Base-by-base conservation (phyloP, 2,888 invertebrate species). In the Halictus ligatus region DNA sequence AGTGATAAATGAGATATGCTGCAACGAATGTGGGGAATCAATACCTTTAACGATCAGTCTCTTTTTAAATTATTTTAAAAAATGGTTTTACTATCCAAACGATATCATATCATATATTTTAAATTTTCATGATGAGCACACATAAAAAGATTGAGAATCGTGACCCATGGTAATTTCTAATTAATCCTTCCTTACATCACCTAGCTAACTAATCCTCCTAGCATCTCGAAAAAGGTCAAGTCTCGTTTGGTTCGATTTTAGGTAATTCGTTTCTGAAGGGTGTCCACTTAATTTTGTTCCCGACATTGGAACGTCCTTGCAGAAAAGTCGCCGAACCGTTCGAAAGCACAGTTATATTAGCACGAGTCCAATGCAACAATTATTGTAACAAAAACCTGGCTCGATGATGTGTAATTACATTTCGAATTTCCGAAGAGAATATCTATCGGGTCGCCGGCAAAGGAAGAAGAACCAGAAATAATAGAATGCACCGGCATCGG, bases 401-500 rank as follows among this genome's bases (percentile, higher is more conserved):
- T 60, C 13, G 60, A 60, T 60, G 25, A 35, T 29, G 7, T 2
- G 29, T 18, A 67, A 67, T 67, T 25, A 29, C 60, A 15, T 64
- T 29, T 15, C 25, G 60, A 67, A 67, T 67, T 67, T 35, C 35
- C 35, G 2, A 67, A 29, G 35, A 8, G 67, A 67, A 67, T 35
- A 35, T 67, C 67, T 21, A 40, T 69, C 40, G 12, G 25, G 25
- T 35, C 15, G n/a, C 25, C 0, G 15, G 21, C 69, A 40, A 69
- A 40, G 21, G 40, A 46, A 35, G 35, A 50, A 60, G 18, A 58
- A 54, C 58, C 75, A 48, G 82, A 86, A 80, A 80, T 74, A 80
- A 78, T 74, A 75, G 72, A 78, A 80, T 80, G 74, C 79, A 76
- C 35, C 15, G 78, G 25, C 87, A 79, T 87, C 82, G 35, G 35